Percentiles rank a stretch among this genome's conserved stretches.
Evolutionary conservation across 2,797 vertebrate species (phyloP).

Genomic region (Emys orbicularis): DNA sequence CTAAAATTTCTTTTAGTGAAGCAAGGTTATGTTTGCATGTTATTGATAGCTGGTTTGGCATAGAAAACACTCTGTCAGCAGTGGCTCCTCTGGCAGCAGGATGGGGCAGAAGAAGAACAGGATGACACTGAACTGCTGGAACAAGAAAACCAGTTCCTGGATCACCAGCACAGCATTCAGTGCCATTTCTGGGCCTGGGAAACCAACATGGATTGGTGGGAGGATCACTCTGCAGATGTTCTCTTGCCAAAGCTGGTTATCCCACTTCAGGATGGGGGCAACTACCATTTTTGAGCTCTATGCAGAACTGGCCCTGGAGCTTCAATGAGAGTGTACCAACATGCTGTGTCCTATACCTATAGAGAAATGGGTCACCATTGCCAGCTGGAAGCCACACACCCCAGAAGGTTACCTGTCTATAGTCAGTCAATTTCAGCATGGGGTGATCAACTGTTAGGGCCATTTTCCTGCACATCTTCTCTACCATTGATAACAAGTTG

Average conservation of each 20-base stretch:
- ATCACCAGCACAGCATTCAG: background rate
- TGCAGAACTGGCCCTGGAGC: background rate
- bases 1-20: background rate
- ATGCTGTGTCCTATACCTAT: too few relatives aligned
- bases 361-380: too few relatives aligned
- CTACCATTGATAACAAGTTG: too few relatives aligned
- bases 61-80: background rate
- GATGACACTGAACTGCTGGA: background rate
- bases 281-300: background rate
- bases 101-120: background rate
- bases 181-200: background rate
- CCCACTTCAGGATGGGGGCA: background rate
- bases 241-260: too few relatives aligned
- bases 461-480: too few relatives aligned
- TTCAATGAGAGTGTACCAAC: background rate
- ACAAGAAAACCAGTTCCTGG: background rate
- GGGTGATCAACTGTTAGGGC: too few relatives aligned
- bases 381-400: too few relatives aligned
- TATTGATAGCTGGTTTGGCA: background rate
- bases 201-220: background rate
- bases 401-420: too few relatives aligned
- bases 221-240: background rate
- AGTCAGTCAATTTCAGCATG: too few relatives aligned
- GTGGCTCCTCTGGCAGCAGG: background rate
- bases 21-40: background rate